A percentile compares a stretch with the other conserved stretches of the same genome.
Conservation (phyloP, 2,113 vertebrate genomes). For the Cottus gobio region DNA sequence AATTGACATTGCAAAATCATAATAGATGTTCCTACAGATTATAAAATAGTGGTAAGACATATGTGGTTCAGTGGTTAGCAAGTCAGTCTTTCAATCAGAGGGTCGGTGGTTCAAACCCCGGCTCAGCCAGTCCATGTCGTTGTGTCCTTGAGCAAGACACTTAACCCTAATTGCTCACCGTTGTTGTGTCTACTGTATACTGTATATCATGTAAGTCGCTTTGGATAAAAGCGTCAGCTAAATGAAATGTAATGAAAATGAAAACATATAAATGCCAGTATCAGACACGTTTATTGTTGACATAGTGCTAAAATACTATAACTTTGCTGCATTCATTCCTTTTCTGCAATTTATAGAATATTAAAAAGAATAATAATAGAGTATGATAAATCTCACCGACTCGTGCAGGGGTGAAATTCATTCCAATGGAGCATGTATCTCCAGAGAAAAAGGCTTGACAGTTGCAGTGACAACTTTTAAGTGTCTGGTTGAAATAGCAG, state of each 20-base stretch:
- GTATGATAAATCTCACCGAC: slow-evolving; percentile 56
- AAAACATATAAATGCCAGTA: no score
- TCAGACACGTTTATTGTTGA: not conserved
- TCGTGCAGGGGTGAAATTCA: slow-evolving; percentile 4
- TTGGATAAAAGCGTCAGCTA: no score
- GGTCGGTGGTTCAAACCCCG: no score
- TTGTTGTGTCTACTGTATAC: no score
- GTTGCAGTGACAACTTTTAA: slow-evolving; percentile 45
- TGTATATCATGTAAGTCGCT: no score
- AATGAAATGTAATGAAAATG: no score
- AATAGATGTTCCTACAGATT: not conserved
- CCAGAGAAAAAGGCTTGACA: slow-evolving; percentile 61
- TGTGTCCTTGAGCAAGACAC: no score
- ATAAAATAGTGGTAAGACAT: no score
- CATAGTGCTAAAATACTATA: fast-evolving
- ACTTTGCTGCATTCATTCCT: not conserved
- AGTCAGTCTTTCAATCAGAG: no score
- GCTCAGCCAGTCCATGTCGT: no score
- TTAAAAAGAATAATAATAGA: not conserved
- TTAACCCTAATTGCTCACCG: no score
- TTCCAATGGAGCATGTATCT: slow-evolving; percentile 48
- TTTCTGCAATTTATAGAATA: not conserved
- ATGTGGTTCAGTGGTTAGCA: no score
- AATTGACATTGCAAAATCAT: not conserved
- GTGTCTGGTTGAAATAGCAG: slow-evolving; percentile 53